phyloP scores from a whole-genome alignment of 2,113 vertebrate species.

The Erpornis zantholeuca region DNA sequence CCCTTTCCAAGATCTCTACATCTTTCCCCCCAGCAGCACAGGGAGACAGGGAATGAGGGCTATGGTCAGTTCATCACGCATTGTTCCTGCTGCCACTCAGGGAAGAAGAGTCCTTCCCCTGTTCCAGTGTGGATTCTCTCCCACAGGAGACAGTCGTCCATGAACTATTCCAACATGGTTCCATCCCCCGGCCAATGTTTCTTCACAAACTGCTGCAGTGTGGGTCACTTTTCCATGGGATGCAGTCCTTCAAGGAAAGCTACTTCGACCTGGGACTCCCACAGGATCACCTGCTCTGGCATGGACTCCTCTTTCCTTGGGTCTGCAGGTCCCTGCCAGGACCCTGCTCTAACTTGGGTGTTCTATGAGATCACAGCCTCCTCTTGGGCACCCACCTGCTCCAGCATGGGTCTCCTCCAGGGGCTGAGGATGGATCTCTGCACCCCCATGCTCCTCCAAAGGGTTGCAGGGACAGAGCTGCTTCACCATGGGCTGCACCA shows the following conservation, averaged over 20 bases:
- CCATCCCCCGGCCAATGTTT: fast-evolving
- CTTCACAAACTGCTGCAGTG: background rate
- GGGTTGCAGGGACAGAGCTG: background rate
- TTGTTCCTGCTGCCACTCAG: background rate
- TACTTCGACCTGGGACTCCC: background rate
- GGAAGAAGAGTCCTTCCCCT: background rate
- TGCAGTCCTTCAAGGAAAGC: background rate
- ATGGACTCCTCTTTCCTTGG: background rate
- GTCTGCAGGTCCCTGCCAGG: background rate
- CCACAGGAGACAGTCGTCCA: background rate
- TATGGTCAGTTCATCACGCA: background rate
- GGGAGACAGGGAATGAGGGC: background rate
- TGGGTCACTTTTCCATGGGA: background rate
- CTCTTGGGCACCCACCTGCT: background rate
- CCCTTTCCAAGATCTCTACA: background rate
- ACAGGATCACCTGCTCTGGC: background rate
- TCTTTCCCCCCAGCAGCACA: background rate
- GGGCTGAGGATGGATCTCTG: background rate
- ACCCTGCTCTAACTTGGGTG: background rate
- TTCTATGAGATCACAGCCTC: background rate
- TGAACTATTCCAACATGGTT: fast-evolving
- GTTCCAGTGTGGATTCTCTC: background rate
- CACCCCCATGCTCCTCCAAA: fast-evolving
- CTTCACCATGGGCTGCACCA: too few species aligned
- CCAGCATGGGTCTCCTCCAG: background rate